phyloP scores from a whole-genome alignment of 2,113 vertebrate species.

The Heterotilapia buettikoferi region DNA sequence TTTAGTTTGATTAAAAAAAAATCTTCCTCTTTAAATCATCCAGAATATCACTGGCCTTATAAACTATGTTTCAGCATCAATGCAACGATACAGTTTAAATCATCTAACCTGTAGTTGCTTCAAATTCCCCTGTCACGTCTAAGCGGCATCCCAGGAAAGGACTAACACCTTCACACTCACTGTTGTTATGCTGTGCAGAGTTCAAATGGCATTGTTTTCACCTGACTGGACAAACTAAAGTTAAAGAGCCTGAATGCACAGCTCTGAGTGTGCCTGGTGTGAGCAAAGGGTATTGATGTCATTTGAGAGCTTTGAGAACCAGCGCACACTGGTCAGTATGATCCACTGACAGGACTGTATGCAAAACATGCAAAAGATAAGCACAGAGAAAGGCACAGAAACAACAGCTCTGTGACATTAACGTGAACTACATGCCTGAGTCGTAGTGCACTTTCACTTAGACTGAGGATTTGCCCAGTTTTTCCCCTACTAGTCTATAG shows the following conservation, averaged over 20 bases:
- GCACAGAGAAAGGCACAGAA: neutral
- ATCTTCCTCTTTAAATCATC: neutral
- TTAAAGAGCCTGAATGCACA: neutral
- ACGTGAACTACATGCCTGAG: neutral
- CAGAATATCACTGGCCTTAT: neutral
- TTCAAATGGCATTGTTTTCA: conserved; percentile 1
- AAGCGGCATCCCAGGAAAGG: neutral
- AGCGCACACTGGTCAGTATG: neutral
- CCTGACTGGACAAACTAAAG: neutral
- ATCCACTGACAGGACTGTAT: neutral
- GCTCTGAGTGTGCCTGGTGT: neutral
- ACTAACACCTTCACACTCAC: neutral
- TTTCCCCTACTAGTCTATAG: neutral
- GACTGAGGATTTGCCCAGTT: neutral
- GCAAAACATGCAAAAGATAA: conserved; percentile 36
- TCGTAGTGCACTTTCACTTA: neutral
- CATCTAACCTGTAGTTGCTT: neutral
- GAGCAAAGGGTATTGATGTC: neutral
- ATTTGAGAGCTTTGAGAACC: neutral
- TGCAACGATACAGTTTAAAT: neutral
- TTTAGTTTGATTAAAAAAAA: neutral
- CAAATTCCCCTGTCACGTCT: neutral
- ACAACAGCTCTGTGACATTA: neutral
- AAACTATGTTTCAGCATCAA: neutral
- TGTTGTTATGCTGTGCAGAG: neutral